phyloP scores from a whole-genome alignment of 1,140 invertebrate species.

The Neodiprion fabricii region DNA sequence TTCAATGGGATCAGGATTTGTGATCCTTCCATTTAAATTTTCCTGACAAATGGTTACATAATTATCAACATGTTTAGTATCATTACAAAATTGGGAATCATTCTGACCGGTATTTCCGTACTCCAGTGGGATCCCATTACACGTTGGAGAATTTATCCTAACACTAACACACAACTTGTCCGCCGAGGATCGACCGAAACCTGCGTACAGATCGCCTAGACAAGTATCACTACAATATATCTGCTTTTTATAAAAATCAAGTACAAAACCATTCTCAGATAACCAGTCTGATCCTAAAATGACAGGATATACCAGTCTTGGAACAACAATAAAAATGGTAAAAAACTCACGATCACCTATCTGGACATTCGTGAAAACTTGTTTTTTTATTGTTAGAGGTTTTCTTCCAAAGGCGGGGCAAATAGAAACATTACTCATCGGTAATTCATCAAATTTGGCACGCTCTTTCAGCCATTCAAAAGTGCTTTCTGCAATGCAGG shows the following conservation, averaged over 20 bases:
- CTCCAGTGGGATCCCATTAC: not conserved
- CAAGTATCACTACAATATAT: not conserved
- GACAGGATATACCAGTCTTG: not conserved
- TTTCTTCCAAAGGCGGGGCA: not conserved
- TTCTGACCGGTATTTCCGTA: not conserved
- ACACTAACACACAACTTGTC: conserved; percentile 1
- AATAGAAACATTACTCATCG: not conserved
- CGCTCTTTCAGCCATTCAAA: not conserved
- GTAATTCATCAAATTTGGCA: not conserved
- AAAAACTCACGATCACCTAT: not conserved
- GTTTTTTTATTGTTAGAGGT: not conserved
- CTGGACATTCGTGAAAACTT: not conserved
- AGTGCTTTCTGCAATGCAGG: not conserved
- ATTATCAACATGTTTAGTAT: not conserved
- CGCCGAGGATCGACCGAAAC: not conserved
- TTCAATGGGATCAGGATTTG: not conserved
- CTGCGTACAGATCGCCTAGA: not conserved
- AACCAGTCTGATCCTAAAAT: not conserved
- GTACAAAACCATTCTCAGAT: not conserved
- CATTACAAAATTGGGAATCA: not conserved
- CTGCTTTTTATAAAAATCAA: not conserved
- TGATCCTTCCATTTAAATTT: not conserved
- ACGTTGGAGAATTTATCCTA: not conserved
- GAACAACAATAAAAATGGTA: not conserved
- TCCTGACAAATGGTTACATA: not conserved